phyloP scores from a whole-genome alignment of 2,888 invertebrate genomes.

The Lucinisca nassula region DNA sequence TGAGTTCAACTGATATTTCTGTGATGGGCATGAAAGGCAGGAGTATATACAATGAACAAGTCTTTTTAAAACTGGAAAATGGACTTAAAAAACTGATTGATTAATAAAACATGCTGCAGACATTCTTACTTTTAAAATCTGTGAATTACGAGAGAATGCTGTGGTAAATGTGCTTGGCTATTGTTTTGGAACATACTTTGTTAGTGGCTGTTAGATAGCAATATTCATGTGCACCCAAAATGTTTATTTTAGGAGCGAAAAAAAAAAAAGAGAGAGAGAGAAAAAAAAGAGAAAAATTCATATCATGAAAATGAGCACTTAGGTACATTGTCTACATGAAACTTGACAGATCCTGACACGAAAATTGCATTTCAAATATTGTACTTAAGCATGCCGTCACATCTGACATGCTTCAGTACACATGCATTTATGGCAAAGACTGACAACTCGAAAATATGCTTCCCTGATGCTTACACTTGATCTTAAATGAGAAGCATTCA shows the following conservation, averaged over 20 bases:
- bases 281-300: too few species aligned
- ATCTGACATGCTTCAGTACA: not conserved
- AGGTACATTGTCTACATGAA: not conserved
- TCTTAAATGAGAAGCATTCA: not conserved
- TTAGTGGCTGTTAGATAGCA: too few species aligned
- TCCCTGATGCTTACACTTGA: not conserved
- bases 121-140: not conserved
- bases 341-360: not conserved
- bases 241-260: too few species aligned
- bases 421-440: not conserved
- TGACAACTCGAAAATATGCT: not conserved
- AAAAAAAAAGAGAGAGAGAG: too few species aligned
- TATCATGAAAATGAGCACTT: not conserved
- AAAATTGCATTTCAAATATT: not conserved
- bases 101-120: not conserved
- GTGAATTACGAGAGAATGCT: not conserved
- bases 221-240: too few species aligned
- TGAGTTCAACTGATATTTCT: not conserved
- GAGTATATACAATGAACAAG: conserved; percentile 11
- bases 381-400: not conserved
- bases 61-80: not conserved
- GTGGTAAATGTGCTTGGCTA: too few species aligned
- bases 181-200: too few species aligned
- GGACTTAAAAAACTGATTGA: not conserved
- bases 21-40: conserved; percentile 17